Conservation (phyloP, 2,113 vertebrate species). For the Verasper variegatus region DNA sequence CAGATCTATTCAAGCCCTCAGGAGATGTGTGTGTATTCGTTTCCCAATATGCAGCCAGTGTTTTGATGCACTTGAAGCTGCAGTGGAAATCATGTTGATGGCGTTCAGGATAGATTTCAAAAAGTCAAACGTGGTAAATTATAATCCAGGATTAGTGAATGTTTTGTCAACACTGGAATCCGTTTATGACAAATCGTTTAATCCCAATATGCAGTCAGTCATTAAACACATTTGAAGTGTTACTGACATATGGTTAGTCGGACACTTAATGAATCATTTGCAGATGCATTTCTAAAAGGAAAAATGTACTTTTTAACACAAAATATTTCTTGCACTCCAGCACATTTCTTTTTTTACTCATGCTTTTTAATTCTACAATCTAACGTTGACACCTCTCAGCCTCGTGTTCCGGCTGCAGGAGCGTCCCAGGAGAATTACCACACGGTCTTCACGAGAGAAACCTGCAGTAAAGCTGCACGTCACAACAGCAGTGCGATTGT, state of each 20-base stretch:
- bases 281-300: neutral
- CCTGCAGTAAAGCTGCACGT: neutral
- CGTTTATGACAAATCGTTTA: constrained; percentile 22
- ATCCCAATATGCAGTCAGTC: neutral
- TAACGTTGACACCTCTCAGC: neutral
- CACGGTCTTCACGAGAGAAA: neutral
- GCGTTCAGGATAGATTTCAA: neutral
- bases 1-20: neutral
- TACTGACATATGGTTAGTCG: neutral
- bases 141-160: constrained; percentile 36
- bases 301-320: no score
- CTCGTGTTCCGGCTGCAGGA: neutral
- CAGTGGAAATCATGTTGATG: constrained; percentile 1
- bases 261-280: neutral
- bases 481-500: constrained; percentile 37
- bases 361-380: neutral
- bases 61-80: neutral
- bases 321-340: neutral
- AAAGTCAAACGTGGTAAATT: constrained; percentile 13
- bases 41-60: no score
- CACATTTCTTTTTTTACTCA: neutral
- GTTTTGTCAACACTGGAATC: constrained; percentile 33
- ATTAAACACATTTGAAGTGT: neutral
- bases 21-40: no score
- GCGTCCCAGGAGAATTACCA: neutral